Evolutionary conservation across 2,113 vertebrate genomes (phyloP).

Genomic region (Dolichallabes microphthalmus): DNA sequence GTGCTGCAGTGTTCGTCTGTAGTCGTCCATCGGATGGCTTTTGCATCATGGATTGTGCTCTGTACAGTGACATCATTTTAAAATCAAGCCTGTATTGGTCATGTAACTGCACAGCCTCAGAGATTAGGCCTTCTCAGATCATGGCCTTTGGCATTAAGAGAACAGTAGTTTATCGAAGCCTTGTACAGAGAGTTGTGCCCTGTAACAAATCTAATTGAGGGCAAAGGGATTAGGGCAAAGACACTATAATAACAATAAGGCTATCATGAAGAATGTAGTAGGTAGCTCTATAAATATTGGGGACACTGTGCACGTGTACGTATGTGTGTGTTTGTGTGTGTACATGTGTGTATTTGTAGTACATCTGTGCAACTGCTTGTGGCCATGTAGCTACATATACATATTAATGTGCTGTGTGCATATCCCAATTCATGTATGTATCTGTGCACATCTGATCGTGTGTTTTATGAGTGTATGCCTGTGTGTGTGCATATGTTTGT

Average conservation of each 20-base stretch:
- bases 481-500: constrained; percentile 49
- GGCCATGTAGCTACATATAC: constrained; percentile 51
- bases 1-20: constrained; percentile 28
- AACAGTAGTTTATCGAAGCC: constrained; percentile 28
- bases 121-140: constrained; percentile 19
- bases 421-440: constrained; percentile 24
- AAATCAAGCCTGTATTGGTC: constrained; percentile 14
- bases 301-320: constrained; percentile 25
- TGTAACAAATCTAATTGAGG: constrained; percentile 21
- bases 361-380: constrained; percentile 37
- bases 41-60: constrained; percentile 41
- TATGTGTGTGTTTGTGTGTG: constrained; percentile 35
- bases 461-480: constrained; percentile 43
- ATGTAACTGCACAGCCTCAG: constrained; percentile 10
- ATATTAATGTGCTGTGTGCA: constrained; percentile 55
- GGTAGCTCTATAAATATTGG: constrained; percentile 38
- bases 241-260: constrained; percentile 47
- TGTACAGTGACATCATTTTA: constrained; percentile 43
- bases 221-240: constrained; percentile 43
- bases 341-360: constrained; percentile 35
- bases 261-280: constrained; percentile 39
- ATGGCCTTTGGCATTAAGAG: constrained; percentile 36
- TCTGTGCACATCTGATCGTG: constrained; percentile 32
- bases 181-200: constrained; percentile 24
- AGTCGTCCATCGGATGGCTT: constrained; percentile 30